A percentile compares a stretch with the other conserved stretches of the same genome.
phyloP scores from a whole-genome alignment of 1,140 invertebrate genomes.

The Drosophila prosaltans region DNA sequence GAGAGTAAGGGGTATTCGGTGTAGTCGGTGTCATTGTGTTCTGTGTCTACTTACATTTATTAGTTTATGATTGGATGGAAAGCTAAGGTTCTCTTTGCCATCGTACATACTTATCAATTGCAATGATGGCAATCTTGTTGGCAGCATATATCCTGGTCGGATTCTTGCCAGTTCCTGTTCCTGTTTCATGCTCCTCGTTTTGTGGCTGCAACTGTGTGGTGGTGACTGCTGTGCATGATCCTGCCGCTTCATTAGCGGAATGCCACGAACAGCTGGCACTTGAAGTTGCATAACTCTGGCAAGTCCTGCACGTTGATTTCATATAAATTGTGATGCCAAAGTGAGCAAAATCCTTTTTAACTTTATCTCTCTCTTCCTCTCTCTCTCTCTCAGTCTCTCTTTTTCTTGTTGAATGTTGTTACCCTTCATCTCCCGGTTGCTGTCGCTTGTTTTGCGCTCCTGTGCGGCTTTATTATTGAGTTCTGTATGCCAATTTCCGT shows the following conservation, averaged over 20 bases:
- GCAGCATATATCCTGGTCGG: conserved; percentile 5
- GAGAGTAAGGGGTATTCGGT: not conserved
- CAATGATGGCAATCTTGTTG: conserved; percentile 32
- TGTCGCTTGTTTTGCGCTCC: conserved; percentile 46
- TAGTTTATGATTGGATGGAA: conserved; percentile 31
- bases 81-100: conserved; percentile 6
- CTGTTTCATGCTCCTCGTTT: not conserved
- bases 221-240: conserved; percentile 9
- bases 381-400: not conserved
- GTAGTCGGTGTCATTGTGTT: not conserved
- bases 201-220: not conserved
- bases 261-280: conserved; percentile 1
- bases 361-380: not conserved
- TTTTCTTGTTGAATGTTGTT: too few species aligned
- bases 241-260: conserved; percentile 3
- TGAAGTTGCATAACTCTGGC: conserved; percentile 3
- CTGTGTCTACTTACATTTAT: conserved; percentile 15
- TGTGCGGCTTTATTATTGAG: conserved; percentile 74
- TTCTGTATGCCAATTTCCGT: conserved; percentile 71
- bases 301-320: conserved; percentile 7
- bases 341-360: conserved; percentile 28
- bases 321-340: not conserved
- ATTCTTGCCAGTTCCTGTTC: not conserved
- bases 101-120: conserved; percentile 8
- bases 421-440: conserved; percentile 33